Evolutionary conservation across 2,797 vertebrate species (phyloP).

Genomic region (Myiotriccus ornatus): DNA sequence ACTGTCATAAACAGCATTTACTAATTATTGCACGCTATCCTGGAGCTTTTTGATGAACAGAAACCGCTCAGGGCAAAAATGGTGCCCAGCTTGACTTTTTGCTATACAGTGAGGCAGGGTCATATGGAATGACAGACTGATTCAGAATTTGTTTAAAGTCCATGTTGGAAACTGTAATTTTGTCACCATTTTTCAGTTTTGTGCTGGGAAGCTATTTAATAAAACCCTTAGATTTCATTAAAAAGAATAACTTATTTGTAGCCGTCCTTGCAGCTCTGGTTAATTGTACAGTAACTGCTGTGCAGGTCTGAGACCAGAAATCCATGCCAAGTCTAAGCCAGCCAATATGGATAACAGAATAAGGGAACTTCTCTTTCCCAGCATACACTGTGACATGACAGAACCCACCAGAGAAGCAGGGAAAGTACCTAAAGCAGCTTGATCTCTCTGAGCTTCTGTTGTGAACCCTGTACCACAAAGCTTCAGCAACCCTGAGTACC

Average conservation of each 20-base stretch:
- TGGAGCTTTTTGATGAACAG: conserved; percentile 12
- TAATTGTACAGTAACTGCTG: not conserved
- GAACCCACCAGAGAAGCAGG: not conserved
- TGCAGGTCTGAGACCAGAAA: not conserved
- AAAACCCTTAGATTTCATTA: not conserved
- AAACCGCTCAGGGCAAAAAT: conserved; percentile 13
- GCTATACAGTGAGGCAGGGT: not conserved
- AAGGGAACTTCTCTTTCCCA: not conserved
- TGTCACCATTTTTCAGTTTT: not conserved
- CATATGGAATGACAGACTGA: not conserved
- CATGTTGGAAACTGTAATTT: not conserved
- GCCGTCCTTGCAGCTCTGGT: not conserved
- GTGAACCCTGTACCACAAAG: not conserved
- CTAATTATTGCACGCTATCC: not conserved
- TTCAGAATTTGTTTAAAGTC: not conserved
- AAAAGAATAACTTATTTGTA: not conserved
- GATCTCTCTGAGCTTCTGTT: not conserved
- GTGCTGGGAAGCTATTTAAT: not conserved
- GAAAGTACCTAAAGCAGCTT: not conserved
- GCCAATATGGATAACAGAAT: not conserved
- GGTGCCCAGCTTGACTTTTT: conserved; percentile 23
- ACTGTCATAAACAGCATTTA: not conserved
- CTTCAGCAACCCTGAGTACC: not conserved
- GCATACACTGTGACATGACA: not conserved
- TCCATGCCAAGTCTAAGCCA: not conserved